Evolutionary conservation across 2,888 invertebrate genomes (phyloP).

Genomic region (Rotaria sp.): DNA sequence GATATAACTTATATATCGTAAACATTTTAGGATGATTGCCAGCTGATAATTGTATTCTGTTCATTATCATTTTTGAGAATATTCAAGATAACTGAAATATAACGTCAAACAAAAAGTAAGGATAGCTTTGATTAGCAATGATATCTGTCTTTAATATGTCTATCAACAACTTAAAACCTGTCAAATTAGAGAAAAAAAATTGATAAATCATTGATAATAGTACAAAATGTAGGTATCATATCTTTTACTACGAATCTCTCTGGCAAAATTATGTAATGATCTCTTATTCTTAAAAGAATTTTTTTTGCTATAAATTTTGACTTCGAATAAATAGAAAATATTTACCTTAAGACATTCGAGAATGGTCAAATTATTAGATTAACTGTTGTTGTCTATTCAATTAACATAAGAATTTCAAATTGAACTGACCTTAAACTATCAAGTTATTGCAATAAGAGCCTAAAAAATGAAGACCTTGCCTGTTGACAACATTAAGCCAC

Average conservation of each 20-base stretch:
- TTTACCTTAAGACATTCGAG: too few relatives aligned
- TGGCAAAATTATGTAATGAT: not conserved
- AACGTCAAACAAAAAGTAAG: not conserved
- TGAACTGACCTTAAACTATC: not conserved
- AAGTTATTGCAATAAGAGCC: not conserved
- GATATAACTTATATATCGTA: not conserved
- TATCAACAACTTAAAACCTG: not conserved
- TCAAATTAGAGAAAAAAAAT: not conserved
- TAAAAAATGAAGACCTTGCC: not conserved
- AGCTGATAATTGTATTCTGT: not conserved
- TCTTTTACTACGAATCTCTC: too few relatives aligned
- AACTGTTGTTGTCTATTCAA: not conserved
- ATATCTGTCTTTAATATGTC: not conserved
- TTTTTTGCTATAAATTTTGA: too few relatives aligned
- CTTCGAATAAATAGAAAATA: too few relatives aligned
- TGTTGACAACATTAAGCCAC: not conserved
- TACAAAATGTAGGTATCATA: too few relatives aligned
- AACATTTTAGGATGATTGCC: not conserved
- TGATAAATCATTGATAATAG: not conserved
- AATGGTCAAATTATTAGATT: not conserved
- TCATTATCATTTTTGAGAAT: not conserved
- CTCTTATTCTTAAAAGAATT: not conserved
- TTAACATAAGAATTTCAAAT: not conserved
- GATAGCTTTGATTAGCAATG: not conserved
- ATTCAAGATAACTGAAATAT: not conserved